Evolutionary conservation across 2,797 vertebrate genomes (phyloP).

Genomic region (Lophius americanus): DNA sequence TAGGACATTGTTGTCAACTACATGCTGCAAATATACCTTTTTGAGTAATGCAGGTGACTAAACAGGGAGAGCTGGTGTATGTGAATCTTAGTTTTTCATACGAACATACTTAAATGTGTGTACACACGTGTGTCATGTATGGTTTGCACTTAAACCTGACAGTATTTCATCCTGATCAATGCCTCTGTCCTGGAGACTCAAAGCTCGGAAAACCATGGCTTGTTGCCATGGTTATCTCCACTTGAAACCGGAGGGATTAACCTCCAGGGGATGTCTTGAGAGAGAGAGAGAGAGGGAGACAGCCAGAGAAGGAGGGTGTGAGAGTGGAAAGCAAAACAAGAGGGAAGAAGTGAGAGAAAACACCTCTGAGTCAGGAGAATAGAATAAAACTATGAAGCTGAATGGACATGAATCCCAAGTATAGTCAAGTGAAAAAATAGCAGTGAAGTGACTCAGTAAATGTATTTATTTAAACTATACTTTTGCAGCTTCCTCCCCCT

Average conservation of each 20-base stretch:
- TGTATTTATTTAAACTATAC: background rate
- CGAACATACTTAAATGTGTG: slow-evolving; percentile 18
- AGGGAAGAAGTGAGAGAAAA: slow-evolving; percentile 35
- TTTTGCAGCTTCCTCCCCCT: slow-evolving; percentile 6
- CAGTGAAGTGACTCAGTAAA: slow-evolving; percentile 3
- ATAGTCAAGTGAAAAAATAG: slow-evolving; percentile 12
- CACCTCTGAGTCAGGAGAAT: slow-evolving; percentile 17
- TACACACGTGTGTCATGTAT: slow-evolving; percentile 43
- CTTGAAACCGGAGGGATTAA: slow-evolving; percentile 80
- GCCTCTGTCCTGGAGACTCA: slow-evolving; percentile 68
- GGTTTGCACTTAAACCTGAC: slow-evolving; percentile 62
- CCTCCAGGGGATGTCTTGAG: slow-evolving; percentile 66
- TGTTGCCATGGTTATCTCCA: slow-evolving; percentile 84
- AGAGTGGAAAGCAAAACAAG: slow-evolving; percentile 35
- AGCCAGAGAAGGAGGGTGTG: slow-evolving; percentile 10
- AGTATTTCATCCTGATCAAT: slow-evolving; percentile 80
- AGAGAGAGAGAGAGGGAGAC: slow-evolving; percentile 5
- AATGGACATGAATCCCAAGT: background rate
- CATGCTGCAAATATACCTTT: slow-evolving; percentile 25
- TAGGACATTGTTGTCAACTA: slow-evolving; percentile 11
- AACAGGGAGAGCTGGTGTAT: slow-evolving; percentile 22
- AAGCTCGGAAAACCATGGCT: slow-evolving; percentile 69
- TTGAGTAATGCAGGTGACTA: slow-evolving; percentile 29
- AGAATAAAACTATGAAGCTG: slow-evolving; percentile 4
- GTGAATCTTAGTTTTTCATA: slow-evolving; percentile 15